These are phyloP conservation scores for Ochropleura leucogaster DNA, from an alignment of 2,888 invertebrate species.

Conservation along the genomic window DNA sequence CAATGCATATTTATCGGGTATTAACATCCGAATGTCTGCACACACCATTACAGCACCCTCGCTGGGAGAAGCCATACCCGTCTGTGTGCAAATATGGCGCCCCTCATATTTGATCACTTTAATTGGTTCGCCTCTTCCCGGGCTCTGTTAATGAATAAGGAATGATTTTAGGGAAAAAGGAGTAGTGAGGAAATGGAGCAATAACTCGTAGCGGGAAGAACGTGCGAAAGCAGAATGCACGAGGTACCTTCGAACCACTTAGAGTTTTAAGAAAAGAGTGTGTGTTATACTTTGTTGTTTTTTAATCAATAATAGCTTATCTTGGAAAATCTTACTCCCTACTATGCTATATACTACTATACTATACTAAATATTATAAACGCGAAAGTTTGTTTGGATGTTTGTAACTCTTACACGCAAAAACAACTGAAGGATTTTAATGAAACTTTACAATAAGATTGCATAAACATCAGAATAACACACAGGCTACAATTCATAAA, in stretches of 20 bases:
- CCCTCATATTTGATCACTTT: conserved; percentile 78
- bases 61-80: conserved; percentile 52
- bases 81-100: conserved; percentile 59
- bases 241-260: too few species aligned
- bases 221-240: neutral
- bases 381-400: too few species aligned
- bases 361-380: too few species aligned
- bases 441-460: too few species aligned
- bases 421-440: too few species aligned
- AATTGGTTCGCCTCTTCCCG: conserved; percentile 77
- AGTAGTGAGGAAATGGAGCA: conserved; percentile 41
- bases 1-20: conserved; percentile 58
- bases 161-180: conserved; percentile 65
- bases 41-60: conserved; percentile 50
- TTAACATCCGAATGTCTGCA: conserved; percentile 42
- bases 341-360: too few species aligned
- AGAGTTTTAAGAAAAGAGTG: neutral
- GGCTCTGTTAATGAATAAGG: conserved; percentile 75
- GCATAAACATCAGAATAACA: too few species aligned
- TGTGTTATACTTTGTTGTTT: neutral
- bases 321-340: too few species aligned
- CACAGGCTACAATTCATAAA: too few species aligned
- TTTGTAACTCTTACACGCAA: too few species aligned
- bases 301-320: neutral
- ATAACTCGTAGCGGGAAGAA: neutral